A percentile compares a stretch with the other conserved stretches of the same genome.
These are phyloP conservation scores for Nothocercus nigrocapillus DNA, from an alignment of 2,113 vertebrate genomes.

Conservation along the genomic window DNA sequence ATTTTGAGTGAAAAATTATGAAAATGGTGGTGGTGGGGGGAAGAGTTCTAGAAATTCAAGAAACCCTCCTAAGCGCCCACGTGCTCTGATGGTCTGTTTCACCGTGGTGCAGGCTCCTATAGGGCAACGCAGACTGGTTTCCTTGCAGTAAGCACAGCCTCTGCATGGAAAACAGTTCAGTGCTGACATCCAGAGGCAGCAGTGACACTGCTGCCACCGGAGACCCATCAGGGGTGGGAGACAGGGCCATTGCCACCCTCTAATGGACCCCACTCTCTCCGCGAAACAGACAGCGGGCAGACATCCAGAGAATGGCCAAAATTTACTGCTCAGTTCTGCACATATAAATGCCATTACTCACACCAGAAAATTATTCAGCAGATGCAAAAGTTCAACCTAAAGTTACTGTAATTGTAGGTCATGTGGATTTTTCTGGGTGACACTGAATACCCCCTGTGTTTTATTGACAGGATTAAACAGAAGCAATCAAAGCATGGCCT, in stretches of 20 bases:
- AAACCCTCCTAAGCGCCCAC: not conserved
- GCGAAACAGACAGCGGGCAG: not conserved
- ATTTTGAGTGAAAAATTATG: not conserved
- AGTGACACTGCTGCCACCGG: too few species aligned
- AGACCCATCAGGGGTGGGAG: too few species aligned
- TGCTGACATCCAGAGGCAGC: constrained; percentile 49
- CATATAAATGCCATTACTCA: not conserved
- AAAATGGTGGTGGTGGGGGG: rapidly evolving
- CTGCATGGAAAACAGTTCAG: not conserved
- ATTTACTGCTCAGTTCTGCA: not conserved
- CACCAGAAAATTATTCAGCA: not conserved
- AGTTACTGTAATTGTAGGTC: not conserved
- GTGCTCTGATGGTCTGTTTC: rapidly evolving
- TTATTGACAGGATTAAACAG: not conserved
- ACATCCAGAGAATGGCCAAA: not conserved
- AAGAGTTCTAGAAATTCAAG: not conserved
- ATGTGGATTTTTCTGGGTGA: not conserved
- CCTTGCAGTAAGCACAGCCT: rapidly evolving
- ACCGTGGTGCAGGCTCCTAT: rapidly evolving
- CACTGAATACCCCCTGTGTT: not conserved
- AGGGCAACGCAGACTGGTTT: not conserved
- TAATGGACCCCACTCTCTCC: not conserved
- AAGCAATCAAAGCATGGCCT: not conserved
- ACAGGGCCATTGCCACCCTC: too few species aligned
- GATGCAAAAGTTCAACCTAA: not conserved